phyloP scores from a whole-genome alignment of 2,113 vertebrate species.

The Callipepla squamata region DNA sequence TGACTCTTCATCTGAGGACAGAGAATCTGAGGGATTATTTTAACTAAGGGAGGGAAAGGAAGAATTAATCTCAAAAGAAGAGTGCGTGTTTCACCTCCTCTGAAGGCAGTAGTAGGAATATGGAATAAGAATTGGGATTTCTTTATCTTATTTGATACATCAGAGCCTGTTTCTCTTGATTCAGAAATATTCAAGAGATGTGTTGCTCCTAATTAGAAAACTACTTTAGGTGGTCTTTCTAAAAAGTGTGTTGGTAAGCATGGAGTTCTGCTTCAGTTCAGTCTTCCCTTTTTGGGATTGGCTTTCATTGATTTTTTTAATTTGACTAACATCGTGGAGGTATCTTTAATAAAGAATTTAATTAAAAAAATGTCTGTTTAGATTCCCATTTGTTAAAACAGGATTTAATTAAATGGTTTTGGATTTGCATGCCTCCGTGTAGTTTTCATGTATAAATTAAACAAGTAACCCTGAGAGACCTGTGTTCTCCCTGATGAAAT shows the following conservation, averaged over 20 bases:
- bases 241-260: neutral
- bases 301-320: neutral
- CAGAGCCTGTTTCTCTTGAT: neutral
- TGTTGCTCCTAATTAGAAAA: neutral
- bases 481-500: neutral
- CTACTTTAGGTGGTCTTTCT: neutral
- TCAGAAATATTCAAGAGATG: neutral
- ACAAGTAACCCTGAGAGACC: neutral
- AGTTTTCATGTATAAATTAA: conserved; percentile 12
- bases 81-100: neutral
- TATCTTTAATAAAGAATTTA: neutral
- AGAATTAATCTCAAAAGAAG: neutral
- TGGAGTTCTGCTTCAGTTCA: neutral
- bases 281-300: neutral
- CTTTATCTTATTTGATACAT: neutral
- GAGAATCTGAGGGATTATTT: neutral
- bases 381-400: neutral
- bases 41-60: neutral
- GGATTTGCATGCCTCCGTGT: neutral
- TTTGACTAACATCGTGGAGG: neutral
- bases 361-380: neutral
- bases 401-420: neutral
- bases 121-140: neutral
- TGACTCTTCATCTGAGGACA: neutral
- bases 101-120: neutral